phyloP scores from a whole-genome alignment of 1,140 invertebrate species.

The Drosophila orena region DNA sequence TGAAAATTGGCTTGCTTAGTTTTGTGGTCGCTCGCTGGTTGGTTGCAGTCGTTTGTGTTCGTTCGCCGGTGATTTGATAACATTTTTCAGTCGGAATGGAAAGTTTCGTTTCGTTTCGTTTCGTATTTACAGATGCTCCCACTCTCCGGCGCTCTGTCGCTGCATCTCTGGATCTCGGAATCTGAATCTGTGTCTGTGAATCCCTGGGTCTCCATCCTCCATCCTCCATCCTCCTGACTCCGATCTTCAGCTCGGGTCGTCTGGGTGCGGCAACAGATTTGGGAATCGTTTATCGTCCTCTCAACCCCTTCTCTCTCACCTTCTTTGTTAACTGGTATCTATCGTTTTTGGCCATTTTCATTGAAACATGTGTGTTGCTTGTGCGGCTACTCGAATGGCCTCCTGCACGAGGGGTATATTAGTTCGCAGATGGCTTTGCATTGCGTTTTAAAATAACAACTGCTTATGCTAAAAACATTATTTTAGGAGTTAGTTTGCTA shows the following conservation, averaged over 20 bases:
- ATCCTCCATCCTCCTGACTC: not conserved
- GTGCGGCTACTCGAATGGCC: slow-evolving; percentile 11
- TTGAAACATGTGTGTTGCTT: slow-evolving; percentile 43
- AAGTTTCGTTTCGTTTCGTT: slow-evolving; percentile 59
- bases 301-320: not conserved
- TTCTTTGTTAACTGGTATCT: slow-evolving; percentile 40
- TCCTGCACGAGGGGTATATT: slow-evolving; percentile 17
- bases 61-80: slow-evolving; percentile 78
- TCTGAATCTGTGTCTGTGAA: slow-evolving; percentile 4
- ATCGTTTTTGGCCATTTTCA: slow-evolving; percentile 44
- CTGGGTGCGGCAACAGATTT: slow-evolving; percentile 53
- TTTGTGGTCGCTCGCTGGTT: slow-evolving; percentile 73
- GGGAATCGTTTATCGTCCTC: slow-evolving; percentile 47
- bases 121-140: slow-evolving; percentile 52
- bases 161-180: slow-evolving; percentile 12
- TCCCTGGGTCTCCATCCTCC: not conserved
- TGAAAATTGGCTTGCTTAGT: slow-evolving; percentile 83
- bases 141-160: slow-evolving; percentile 23
- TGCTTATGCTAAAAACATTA: not conserved
- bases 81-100: slow-evolving; percentile 80
- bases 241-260: slow-evolving; percentile 16
- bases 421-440: not conserved
- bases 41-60: slow-evolving; percentile 65
- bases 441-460: not conserved
- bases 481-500: too few species aligned